These are phyloP conservation scores for Megalonaias nervosa DNA, from an alignment of 1,140 invertebrate genomes.

Conservation along the genomic window DNA sequence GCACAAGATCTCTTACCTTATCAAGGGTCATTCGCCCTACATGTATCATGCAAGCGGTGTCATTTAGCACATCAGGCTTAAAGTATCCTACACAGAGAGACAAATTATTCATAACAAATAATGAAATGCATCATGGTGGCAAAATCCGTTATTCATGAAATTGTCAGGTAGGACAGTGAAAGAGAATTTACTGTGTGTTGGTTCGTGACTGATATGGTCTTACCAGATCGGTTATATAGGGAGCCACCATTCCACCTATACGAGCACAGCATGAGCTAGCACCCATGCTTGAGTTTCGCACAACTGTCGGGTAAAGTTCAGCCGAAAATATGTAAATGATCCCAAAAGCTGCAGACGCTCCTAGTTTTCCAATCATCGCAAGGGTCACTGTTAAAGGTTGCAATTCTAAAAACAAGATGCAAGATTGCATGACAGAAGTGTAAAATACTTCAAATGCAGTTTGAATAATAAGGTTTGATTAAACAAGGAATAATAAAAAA, in stretches of 20 bases:
- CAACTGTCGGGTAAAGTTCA: constrained; percentile 89
- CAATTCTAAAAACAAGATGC: constrained; percentile 11
- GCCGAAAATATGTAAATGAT: constrained; percentile 86
- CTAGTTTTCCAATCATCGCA: constrained; percentile 46
- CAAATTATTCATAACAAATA: neutral
- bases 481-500: no score
- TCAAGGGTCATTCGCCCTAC: neutral
- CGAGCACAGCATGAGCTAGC: constrained; percentile 83
- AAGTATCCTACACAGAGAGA: no score
- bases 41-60: neutral
- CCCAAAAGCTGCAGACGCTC: constrained; percentile 67
- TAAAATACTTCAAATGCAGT: no score
- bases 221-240: constrained; percentile 66
- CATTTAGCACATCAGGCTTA: no score
- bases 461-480: no score
- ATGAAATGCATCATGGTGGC: neutral
- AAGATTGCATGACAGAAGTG: no score
- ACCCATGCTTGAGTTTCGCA: constrained; percentile 87
- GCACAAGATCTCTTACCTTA: no score
- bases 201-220: neutral
- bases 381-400: constrained; percentile 30
- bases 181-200: neutral
- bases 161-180: neutral
- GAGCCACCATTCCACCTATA: constrained; percentile 83
- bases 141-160: neutral